Evolutionary conservation across 2,888 invertebrate species (phyloP).

Genomic region (Drosophila anceps): DNA sequence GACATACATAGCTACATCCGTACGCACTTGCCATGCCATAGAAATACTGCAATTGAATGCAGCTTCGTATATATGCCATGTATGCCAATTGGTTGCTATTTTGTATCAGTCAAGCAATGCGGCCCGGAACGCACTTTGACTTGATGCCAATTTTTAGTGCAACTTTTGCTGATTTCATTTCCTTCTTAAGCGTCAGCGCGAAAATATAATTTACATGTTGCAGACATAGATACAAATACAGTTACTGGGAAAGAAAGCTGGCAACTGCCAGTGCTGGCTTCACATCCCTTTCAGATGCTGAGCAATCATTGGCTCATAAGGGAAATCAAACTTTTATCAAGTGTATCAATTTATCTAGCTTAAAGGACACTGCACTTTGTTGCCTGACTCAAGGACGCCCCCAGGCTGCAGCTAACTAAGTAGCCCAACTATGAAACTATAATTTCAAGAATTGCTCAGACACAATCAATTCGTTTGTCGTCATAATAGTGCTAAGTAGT

Average conservation of each 20-base stretch:
- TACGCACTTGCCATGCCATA: background rate
- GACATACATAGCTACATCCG: background rate
- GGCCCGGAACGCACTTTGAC: constrained; percentile 68
- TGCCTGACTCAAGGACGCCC: constrained; percentile 39
- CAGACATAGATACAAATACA: constrained; percentile 15
- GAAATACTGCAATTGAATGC: constrained; percentile 38
- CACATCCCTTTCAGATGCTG: background rate
- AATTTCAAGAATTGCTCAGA: background rate
- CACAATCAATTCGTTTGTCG: background rate
- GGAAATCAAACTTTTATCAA: constrained; percentile 77
- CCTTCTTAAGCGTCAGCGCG: constrained; percentile 68
- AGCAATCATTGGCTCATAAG: constrained; percentile 39
- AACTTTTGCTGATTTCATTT: constrained; percentile 73
- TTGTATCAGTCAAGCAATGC: constrained; percentile 74
- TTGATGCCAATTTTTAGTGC: constrained; percentile 72
- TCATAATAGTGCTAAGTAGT: background rate
- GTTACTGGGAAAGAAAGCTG: background rate
- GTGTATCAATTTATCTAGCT: constrained; percentile 68
- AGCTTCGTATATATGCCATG: constrained; percentile 19
- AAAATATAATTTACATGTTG: constrained; percentile 74
- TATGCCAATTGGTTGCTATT: constrained; percentile 65
- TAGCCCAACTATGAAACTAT: background rate
- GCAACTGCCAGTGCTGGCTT: constrained; percentile 8
- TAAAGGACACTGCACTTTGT: constrained; percentile 47
- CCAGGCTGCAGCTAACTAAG: constrained; percentile 7